Evolutionary conservation across 2,888 invertebrate genomes (phyloP).

Genomic region (Papilio protenor): DNA sequence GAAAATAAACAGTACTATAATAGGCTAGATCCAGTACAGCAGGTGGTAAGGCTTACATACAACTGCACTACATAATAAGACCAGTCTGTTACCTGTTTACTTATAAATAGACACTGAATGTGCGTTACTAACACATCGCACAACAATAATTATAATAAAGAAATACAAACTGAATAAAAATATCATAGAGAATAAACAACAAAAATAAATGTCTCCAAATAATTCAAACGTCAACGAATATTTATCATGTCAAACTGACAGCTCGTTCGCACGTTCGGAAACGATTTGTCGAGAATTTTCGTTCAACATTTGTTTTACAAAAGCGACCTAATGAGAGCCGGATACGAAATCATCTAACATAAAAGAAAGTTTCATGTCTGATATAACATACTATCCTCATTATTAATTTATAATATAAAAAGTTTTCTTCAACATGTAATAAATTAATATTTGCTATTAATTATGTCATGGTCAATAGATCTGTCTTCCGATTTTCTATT

Average conservation of each 20-base stretch:
- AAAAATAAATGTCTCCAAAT: not conserved
- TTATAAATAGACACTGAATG: constrained; percentile 46
- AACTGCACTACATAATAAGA: constrained; percentile 30
- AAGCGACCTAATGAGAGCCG: constrained; percentile 12
- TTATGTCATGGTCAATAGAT: not conserved
- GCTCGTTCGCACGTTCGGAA: constrained; percentile 12
- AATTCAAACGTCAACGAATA: not conserved
- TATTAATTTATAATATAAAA: not conserved
- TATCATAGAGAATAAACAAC: not conserved
- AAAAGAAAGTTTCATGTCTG: constrained; percentile 1
- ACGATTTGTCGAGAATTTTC: not conserved
- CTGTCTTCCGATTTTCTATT: not conserved
- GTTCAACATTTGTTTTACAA: constrained; percentile 8
- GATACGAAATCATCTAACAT: constrained; percentile 4
- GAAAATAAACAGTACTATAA: constrained; percentile 35
- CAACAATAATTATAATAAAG: constrained; percentile 6
- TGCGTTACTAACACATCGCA: constrained; percentile 47
- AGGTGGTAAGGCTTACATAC: constrained; percentile 37
- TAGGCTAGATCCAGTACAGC: constrained; percentile 29
- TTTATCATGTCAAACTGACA: constrained; percentile 25
- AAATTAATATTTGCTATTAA: not conserved
- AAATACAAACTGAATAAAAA: not conserved
- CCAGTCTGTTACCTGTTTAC: constrained; percentile 36
- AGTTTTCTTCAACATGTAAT: not conserved
- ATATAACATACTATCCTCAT: not conserved